Conservation (phyloP, 2,888 invertebrate genomes). For the Bellardia pandia region DNA sequence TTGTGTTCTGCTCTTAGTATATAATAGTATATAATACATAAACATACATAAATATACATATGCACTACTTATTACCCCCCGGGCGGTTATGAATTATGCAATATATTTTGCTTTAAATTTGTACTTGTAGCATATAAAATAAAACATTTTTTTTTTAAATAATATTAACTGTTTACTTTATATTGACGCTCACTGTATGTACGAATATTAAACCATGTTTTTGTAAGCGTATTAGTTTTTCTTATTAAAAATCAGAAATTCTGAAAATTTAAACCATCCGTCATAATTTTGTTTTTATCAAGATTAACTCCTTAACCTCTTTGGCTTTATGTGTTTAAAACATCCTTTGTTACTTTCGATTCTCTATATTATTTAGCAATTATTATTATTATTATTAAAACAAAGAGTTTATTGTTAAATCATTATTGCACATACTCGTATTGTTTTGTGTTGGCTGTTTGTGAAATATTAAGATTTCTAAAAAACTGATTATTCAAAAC, state of each 20-base stretch:
- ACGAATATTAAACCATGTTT: no score
- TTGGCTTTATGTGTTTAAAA: neutral
- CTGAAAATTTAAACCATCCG: neutral
- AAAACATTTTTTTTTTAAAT: no score
- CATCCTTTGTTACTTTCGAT: slow-evolving; percentile 4
- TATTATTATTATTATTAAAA: slow-evolving; percentile 42
- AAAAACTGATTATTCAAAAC: slow-evolving; percentile 64
- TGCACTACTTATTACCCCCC: no score
- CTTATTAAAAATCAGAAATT: neutral
- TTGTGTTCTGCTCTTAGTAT: no score
- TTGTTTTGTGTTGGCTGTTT: slow-evolving; percentile 33
- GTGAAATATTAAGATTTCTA: slow-evolving; percentile 53
- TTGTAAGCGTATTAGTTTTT: neutral
- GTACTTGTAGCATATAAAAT: no score
- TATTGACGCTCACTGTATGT: no score
- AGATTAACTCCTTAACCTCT: slow-evolving; percentile 6
- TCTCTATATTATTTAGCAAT: slow-evolving; percentile 42
- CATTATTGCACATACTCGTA: slow-evolving; percentile 31
- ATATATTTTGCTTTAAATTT: no score
- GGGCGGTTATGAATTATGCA: no score
- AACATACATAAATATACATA: no score
- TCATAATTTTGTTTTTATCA: neutral
- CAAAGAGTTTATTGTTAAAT: slow-evolving; percentile 56
- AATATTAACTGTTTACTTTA: no score
- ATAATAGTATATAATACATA: no score